These are phyloP conservation scores for Sycophila sp. DNA, from an alignment of 1,140 invertebrate species.

Conservation along the genomic window DNA sequence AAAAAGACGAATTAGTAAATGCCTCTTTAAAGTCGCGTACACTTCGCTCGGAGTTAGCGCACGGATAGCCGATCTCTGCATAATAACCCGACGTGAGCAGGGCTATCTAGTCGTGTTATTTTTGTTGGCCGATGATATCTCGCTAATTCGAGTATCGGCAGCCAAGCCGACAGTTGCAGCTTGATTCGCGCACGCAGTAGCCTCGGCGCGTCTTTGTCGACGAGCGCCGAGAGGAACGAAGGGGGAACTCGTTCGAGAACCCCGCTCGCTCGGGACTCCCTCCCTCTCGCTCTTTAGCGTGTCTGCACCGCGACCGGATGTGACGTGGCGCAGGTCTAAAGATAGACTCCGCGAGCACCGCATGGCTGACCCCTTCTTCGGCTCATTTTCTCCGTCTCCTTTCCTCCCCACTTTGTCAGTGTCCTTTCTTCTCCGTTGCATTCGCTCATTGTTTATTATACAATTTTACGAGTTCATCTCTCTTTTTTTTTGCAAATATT, in stretches of 20 bases:
- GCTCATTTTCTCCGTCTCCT: conserved; percentile 3
- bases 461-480: background rate
- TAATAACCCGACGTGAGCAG: too few species aligned
- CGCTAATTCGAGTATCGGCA: too few species aligned
- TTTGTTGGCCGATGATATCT: too few species aligned
- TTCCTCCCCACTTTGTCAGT: background rate
- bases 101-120: too few species aligned
- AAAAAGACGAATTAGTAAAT: too few species aligned
- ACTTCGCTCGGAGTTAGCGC: too few species aligned
- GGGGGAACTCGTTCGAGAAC: too few species aligned
- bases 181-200: background rate
- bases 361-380: conserved; percentile 36
- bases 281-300: conserved; percentile 5
- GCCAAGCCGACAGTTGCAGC: too few species aligned
- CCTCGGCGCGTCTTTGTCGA: background rate
- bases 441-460: conserved; percentile 6
- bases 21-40: too few species aligned
- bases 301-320: conserved; percentile 50
- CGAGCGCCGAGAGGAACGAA: background rate
- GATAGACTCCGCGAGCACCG: conserved; percentile 49
- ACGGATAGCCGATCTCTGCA: too few species aligned
- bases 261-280: too few species aligned
- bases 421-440: background rate
- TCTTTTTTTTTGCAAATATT: background rate
- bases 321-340: conserved; percentile 54